Conservation (phyloP, 2,888 invertebrate species). For the Emmelina monodactyla region DNA sequence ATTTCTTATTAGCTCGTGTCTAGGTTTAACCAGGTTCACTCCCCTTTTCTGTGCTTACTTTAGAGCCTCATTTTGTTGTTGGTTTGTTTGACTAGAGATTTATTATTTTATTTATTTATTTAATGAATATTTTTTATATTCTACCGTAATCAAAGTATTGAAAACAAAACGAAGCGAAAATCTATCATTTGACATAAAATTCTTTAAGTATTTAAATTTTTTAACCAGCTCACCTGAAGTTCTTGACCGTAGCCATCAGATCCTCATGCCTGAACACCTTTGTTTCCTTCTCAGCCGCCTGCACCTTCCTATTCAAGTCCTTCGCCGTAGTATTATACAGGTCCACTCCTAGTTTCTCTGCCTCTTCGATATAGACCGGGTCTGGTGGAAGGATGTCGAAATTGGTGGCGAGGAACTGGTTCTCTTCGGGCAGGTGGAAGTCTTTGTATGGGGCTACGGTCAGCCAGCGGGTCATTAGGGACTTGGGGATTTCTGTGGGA, state of each 20-base stretch:
- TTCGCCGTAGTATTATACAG: constrained; percentile 28
- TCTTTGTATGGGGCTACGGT: constrained; percentile 59
- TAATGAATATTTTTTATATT: too few relatives aligned
- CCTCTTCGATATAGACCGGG: constrained; percentile 30
- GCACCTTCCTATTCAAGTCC: constrained; percentile 37
- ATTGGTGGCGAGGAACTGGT: constrained; percentile 76
- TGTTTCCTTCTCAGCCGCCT: constrained; percentile 14
- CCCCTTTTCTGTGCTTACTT: too few relatives aligned
- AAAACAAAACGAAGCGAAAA: too few relatives aligned
- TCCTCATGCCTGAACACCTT: constrained; percentile 32
- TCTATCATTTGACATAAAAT: too few relatives aligned
- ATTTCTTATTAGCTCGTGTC: too few relatives aligned
- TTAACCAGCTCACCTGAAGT: constrained; percentile 37
- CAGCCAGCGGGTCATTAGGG: constrained; percentile 72
- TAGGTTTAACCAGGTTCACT: too few relatives aligned
- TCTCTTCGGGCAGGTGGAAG: constrained; percentile 75
- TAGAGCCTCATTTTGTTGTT: too few relatives aligned
- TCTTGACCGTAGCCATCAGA: constrained; percentile 44
- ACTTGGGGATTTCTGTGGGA: constrained; percentile 63
- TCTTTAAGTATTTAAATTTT: not conserved
- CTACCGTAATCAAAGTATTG: too few relatives aligned
- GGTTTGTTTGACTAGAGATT: too few relatives aligned
- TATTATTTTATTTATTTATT: too few relatives aligned
- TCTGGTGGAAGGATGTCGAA: constrained; percentile 67
- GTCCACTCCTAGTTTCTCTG: constrained; percentile 31